Base-by-base conservation (phyloP, 1,140 invertebrate genomes). In the Delia radicum region DNA sequence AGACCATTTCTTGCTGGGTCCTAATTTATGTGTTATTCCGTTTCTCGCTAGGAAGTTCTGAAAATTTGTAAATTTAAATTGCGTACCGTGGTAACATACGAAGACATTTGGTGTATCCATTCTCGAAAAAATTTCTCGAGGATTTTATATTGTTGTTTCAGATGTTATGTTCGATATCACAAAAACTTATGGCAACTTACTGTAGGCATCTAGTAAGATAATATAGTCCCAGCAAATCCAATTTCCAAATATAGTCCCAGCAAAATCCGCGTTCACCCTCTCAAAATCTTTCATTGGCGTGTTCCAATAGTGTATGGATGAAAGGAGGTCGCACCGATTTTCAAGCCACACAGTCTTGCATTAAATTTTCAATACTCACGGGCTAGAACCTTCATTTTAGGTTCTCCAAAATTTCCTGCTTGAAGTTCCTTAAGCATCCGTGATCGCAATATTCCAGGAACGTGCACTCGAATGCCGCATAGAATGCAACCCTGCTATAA, bases 321-420 rank as follows among this genome's bases (percentile, higher is more conserved):
- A 18, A 31, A 74, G 27, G 28, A n/a, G n/a, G n/a, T n/a, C n/a
- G n/a, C n/a, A 55, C 18, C 62, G 37, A 18, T 2, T 18, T 24
- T 75, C 65, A 26, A 74, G 69, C 4, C 74, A 67, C 31, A 79
- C 46, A 26, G 76, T 10, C 72, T 80, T 79, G 27, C 76, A 12
- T 80, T 82, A 85, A 85, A 89, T 80, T 82, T 89, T 29, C 86
- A 78, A 76, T 86, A 83, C 42, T 65, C 77, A 63, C 87, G 37
- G 6, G 87, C 88, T 18, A 87, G 67, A 2, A 78, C 72, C 79
- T 89, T 90, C 71, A 73, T 73, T 48, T 48, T 73, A 13, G 67
- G 2, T 6, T 87, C 81, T 6, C 87, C 88, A 46, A 83, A 78
- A 78, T 88, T 87, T 28, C 76, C 79, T 28, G 29, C n/a, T 8